Base-by-base conservation (phyloP, 2,888 invertebrate species). In the Oligia fasciuncula region DNA sequence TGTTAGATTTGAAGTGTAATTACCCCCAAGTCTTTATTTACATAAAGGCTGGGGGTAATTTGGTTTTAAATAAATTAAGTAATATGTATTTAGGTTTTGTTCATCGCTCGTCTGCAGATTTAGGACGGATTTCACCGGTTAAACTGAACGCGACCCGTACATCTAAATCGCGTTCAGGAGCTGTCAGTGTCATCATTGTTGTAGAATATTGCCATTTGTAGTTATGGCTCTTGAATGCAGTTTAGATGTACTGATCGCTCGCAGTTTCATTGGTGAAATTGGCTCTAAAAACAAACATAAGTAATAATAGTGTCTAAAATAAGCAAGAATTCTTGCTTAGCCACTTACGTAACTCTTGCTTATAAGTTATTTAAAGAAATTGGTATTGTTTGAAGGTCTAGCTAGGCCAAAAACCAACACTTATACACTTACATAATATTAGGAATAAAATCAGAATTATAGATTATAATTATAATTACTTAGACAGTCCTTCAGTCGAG, bases 1-100 rank as follows among this genome's bases (percentile, higher is more conserved):
- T 69, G 54, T n/a, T 69, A 5, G 49, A 84, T 17, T 62, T 80
- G 17, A 35, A 54, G 19, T 54, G 13, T 57, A 57, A n/a, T 4
- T 54, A 23, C 54, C 23, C 23, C 19, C 23, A 54, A 54, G 23
- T 23, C 23, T 57, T 57, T 23, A 54, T 54, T 57, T 57, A 23
- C 23, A 49, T 49, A 49, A 14, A 14, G 14, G 49, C 14, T 14
- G 14, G 49, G 14, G 49, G 14, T 49, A 49, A 49, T 49, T 49
- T 13, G 4, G 51, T 35, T 51, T 70, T 9, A 14, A 23, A 23
- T 19, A 69, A 8, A 8, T 51, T 13, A 35, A 51, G 9, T 70
- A 23, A 4, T 69, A 51, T 51, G 4, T 57, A 23, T 70, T 49
- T 17, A 23, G 1, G 17, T 23, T 11, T 60, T 5, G 17, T 11